Conservation (phyloP, 2,113 vertebrate genomes). For the Silurus glanis region DNA sequence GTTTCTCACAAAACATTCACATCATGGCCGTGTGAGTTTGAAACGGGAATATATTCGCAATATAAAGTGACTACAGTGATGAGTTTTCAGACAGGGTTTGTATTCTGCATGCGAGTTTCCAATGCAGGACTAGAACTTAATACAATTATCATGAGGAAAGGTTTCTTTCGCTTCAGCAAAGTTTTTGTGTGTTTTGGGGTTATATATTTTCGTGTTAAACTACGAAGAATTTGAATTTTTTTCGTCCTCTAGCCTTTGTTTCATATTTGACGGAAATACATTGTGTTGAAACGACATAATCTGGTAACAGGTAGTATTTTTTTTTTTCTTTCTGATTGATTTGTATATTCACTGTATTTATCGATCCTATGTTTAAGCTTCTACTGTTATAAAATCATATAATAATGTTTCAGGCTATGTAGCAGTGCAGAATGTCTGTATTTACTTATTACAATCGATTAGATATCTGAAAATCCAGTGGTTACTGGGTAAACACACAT, state of each 20-base stretch:
- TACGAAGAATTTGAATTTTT: neutral
- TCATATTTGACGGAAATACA: neutral
- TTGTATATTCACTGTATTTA: neutral
- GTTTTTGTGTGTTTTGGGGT: neutral
- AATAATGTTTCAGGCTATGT: neutral
- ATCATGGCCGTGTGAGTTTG: neutral
- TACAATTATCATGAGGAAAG: neutral
- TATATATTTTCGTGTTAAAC: neutral
- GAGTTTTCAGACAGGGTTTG: conserved; percentile 23
- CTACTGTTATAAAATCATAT: neutral
- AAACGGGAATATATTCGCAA: neutral
- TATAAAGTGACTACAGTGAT: neutral
- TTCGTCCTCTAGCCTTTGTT: neutral
- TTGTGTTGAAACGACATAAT: neutral
- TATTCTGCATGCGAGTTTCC: neutral
- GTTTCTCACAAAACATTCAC: conserved; percentile 8
- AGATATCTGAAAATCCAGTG: neutral
- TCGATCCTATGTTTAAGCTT: neutral
- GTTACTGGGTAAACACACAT: neutral
- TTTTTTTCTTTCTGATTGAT: neutral
- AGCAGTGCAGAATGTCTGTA: neutral
- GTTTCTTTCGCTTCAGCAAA: neutral
- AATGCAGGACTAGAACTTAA: neutral
- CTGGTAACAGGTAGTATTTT: neutral
- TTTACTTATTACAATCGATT: neutral